phyloP scores from a whole-genome alignment of 2,113 vertebrate species.

The Oreochromis aureus region DNA sequence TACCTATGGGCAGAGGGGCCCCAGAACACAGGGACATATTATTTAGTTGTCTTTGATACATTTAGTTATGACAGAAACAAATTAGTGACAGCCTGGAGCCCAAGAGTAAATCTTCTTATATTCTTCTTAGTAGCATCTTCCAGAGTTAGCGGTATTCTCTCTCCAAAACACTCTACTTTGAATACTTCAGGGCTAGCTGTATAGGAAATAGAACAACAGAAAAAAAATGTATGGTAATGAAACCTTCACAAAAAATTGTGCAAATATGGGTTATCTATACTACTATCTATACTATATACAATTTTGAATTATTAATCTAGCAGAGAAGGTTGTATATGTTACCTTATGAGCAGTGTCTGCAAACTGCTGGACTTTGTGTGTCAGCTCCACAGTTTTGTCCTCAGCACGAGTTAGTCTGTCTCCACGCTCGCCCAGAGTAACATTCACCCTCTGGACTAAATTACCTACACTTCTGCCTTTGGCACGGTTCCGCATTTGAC shows the following conservation, averaged over 20 bases:
- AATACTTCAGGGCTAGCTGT: conserved; percentile 54
- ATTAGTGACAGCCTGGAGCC: neutral
- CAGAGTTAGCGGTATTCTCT: neutral
- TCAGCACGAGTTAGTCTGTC: conserved; percentile 81
- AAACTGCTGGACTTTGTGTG: conserved; percentile 85
- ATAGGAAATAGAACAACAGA: neutral
- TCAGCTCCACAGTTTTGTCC: conserved; percentile 84
- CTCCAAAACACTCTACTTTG: conserved; percentile 27
- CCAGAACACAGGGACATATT: neutral
- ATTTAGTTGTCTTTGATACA: neutral
- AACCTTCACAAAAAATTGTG: neutral
- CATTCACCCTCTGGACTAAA: conserved; percentile 83
- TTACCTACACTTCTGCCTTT: conserved; percentile 79
- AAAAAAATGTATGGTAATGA: neutral
- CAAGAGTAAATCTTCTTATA: neutral
- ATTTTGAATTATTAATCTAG: neutral
- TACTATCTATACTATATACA: neutral
- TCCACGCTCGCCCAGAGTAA: conserved; percentile 85
- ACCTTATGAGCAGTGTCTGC: conserved; percentile 91
- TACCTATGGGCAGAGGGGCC: neutral
- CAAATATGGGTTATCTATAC: neutral
- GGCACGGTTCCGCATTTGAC: conserved; percentile 72
- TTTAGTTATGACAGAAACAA: neutral
- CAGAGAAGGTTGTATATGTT: neutral
- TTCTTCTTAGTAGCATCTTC: neutral